Evolutionary conservation across 2,113 vertebrate species (phyloP).

Genomic region (Cyanoderma ruficeps): DNA sequence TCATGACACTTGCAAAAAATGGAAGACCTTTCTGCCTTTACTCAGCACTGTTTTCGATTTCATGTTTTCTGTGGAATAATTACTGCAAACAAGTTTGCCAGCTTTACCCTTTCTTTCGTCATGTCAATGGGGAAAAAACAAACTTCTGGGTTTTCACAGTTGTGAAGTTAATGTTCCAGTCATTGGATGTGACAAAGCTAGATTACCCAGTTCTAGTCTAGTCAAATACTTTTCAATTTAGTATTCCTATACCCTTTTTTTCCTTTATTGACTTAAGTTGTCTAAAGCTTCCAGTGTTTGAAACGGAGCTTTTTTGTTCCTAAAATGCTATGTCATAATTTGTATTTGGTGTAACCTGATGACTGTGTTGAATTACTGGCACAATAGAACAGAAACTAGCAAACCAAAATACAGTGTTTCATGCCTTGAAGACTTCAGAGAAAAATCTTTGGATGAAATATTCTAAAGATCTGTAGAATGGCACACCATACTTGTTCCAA

Average conservation of each 20-base stretch:
- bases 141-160: fast-evolving
- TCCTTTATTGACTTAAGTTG: neutral
- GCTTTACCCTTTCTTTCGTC: neutral
- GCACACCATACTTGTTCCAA: neutral
- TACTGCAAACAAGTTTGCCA: neutral
- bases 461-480: neutral
- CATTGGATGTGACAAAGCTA: neutral
- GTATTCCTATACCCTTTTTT: neutral
- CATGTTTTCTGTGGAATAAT: neutral
- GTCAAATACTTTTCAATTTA: neutral
- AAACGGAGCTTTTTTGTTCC: neutral
- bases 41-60: neutral
- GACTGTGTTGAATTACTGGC: neutral
- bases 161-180: neutral
- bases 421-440: neutral
- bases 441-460: neutral
- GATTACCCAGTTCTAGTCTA: neutral
- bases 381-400: neutral
- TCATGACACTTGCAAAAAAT: neutral
- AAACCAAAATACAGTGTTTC: neutral
- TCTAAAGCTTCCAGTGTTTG: neutral
- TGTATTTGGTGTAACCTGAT: neutral
- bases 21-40: neutral
- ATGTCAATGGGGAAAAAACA: neutral
- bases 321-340: neutral